A percentile compares a stretch with the other conserved stretches of the same genome.
Evolutionary conservation across 1,140 invertebrate species (phyloP).

Genomic region (Varroa destructor): DNA sequence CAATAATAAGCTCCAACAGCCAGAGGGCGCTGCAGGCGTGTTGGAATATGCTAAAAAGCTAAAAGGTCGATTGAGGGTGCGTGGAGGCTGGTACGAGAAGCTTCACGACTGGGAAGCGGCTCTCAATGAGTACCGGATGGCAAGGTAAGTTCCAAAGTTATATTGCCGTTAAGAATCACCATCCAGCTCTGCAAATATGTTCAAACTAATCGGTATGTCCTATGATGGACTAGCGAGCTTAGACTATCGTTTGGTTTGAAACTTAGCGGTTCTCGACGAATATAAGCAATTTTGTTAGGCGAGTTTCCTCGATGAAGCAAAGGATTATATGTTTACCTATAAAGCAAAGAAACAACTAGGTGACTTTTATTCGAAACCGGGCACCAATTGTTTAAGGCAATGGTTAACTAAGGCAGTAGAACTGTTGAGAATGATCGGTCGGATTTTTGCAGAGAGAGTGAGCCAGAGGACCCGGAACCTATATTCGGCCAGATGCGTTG

Average conservation of each 20-base stretch:
- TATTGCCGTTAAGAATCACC: neutral
- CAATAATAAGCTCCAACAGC: conserved; percentile 96
- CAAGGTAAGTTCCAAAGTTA: conserved; percentile 25
- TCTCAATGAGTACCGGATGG: conserved; percentile 57
- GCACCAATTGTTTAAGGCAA: too few relatives aligned
- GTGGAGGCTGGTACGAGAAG: conserved; percentile 97
- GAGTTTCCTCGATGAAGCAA: too few relatives aligned
- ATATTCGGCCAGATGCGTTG: conserved; percentile 88
- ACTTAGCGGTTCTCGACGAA: too few relatives aligned
- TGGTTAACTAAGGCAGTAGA: too few relatives aligned
- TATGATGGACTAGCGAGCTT: too few relatives aligned
- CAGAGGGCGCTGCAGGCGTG: conserved; percentile 85
- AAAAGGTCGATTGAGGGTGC: conserved; percentile 52
- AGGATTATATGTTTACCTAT: too few relatives aligned
- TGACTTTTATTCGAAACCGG: too few relatives aligned
- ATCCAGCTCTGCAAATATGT: too few relatives aligned
- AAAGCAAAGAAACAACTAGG: too few relatives aligned
- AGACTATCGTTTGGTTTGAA: too few relatives aligned
- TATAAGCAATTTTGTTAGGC: too few relatives aligned
- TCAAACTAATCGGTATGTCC: too few relatives aligned
- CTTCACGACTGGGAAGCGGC: conserved; percentile 97
- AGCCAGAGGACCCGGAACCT: conserved; percentile 58
- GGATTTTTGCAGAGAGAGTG: conserved; percentile 33
- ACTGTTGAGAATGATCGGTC: conserved; percentile 5
- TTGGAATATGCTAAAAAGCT: conserved; percentile 78